These are phyloP conservation scores for Lasioglossum malachurum DNA, from an alignment of 2,888 invertebrate species.

Conservation along the genomic window DNA sequence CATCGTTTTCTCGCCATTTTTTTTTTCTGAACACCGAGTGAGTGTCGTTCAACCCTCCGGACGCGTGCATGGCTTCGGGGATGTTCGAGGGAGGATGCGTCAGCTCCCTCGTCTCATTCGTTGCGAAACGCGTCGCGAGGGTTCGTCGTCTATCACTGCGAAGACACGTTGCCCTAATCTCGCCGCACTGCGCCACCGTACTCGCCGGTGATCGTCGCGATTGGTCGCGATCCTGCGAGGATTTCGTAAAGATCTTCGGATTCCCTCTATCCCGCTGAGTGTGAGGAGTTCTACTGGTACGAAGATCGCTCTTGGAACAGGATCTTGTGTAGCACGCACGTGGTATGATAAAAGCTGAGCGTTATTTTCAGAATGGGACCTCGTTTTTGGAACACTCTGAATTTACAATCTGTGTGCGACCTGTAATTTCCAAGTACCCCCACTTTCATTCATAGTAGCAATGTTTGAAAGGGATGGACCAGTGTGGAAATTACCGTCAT, in stretches of 20 bases:
- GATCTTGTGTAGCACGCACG: too few species aligned
- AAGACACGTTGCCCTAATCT: background rate
- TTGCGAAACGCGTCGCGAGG: background rate
- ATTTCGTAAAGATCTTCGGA: slow-evolving; percentile 18
- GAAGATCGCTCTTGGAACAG: background rate
- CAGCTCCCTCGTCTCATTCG: background rate
- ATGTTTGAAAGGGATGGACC: background rate
- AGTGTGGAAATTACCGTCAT: background rate
- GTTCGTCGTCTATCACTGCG: background rate
- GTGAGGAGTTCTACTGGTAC: background rate
- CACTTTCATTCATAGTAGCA: background rate
- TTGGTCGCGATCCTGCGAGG: background rate
- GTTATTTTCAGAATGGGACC: background rate
- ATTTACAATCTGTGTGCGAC: background rate
- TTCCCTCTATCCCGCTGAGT: background rate
- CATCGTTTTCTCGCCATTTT: background rate
- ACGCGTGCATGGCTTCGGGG: background rate
- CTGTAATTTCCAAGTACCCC: background rate
- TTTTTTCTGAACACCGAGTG: slow-evolving; percentile 8
- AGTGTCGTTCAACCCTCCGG: slow-evolving; percentile 36
- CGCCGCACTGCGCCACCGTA: slow-evolving; percentile 2
- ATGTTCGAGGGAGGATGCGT: background rate
- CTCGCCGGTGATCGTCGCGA: background rate
- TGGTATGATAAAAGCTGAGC: background rate
- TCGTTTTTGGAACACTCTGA: background rate